Evolutionary conservation across 2,888 invertebrate genomes (phyloP).

Genomic region (Andrena praecox): DNA sequence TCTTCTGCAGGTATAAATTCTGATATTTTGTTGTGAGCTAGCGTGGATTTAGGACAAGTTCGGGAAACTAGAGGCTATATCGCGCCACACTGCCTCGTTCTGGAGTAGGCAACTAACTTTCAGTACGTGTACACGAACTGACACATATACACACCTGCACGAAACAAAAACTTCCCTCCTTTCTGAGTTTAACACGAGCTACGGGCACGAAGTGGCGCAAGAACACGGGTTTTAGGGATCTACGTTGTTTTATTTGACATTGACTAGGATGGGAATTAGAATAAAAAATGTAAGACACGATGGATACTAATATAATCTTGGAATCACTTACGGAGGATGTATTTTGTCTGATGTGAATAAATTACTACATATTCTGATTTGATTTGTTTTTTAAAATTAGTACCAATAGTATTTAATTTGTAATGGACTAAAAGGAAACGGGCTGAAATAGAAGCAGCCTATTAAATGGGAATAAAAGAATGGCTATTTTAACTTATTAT

Average conservation of each 20-base stretch:
- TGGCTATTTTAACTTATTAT: too few species aligned
- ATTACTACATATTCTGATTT: too few species aligned
- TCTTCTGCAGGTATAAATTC: background rate
- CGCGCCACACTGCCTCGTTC: background rate
- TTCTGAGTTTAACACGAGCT: background rate
- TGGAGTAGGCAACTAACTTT: slow-evolving; percentile 8
- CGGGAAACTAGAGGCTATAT: background rate
- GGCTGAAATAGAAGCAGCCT: too few species aligned
- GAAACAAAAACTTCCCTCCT: slow-evolving; percentile 21
- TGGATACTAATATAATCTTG: background rate
- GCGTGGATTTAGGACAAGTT: slow-evolving; percentile 8
- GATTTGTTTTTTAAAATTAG: too few species aligned
- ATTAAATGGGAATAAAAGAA: too few species aligned
- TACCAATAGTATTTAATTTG: too few species aligned
- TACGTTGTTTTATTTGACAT: background rate
- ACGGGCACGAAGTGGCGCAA: background rate
- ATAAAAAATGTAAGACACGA: background rate
- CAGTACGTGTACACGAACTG: slow-evolving; percentile 6
- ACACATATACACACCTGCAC: background rate
- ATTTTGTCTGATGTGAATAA: too few species aligned
- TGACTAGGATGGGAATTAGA: background rate
- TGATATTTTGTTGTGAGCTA: background rate
- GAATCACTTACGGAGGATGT: background rate
- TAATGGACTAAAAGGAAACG: too few species aligned
- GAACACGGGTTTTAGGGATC: background rate